Evolutionary conservation across 2,113 vertebrate species (phyloP), one percentile per base, ranked within the genome.

Genomic region (Microtus montanus): DNA sequence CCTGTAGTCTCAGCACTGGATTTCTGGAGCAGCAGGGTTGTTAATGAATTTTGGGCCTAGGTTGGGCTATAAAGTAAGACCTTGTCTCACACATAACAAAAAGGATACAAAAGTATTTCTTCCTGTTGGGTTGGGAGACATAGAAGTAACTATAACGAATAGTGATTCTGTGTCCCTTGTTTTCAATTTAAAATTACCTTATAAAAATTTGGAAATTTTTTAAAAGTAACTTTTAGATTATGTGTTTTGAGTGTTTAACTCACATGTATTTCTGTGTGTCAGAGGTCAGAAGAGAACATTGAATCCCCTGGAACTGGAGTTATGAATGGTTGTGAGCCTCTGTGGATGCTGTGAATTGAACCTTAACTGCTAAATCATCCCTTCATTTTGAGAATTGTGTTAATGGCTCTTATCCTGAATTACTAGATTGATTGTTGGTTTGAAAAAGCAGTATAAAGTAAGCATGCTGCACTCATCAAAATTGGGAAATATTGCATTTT

Each of bases 361-460:
- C 24, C 3, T 38, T 61, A 83, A 41, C n/a, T 83, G 54, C 80
- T 63, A 38, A 83, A 24, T 24, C n/a, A 63, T 61, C 24, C 41
- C 80, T 63, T n/a, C 22, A 26, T 82, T 54, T 12, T 38, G 20
- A 20, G 79, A 38, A 82, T 82, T 11, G 41, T 78, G 54, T 93
- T 84, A 92, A 58, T 92, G 90, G 26, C 4, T 52, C 30, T 90
- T 90, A 30, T 58, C 5, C 82, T 58, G 89, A 95, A 77, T 97
- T 94, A 71, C 13, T 54, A 58, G 2, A 44, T 83, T 63, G 30
- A 78, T 82, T 74, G 47, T 61, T 95, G 71, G n/a, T 24, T 75
- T 83, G 86, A 86, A 73, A 63, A 91, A 47, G 78, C 58, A n/a
- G n/a, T 63, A 68, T 44, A 77, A 35, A 93, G 66, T 58, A 80